Evolutionary conservation across 2,888 invertebrate genomes (phyloP), one percentile per base, ranked within the genome.

Genomic region (Sinotaia quadrata): DNA sequence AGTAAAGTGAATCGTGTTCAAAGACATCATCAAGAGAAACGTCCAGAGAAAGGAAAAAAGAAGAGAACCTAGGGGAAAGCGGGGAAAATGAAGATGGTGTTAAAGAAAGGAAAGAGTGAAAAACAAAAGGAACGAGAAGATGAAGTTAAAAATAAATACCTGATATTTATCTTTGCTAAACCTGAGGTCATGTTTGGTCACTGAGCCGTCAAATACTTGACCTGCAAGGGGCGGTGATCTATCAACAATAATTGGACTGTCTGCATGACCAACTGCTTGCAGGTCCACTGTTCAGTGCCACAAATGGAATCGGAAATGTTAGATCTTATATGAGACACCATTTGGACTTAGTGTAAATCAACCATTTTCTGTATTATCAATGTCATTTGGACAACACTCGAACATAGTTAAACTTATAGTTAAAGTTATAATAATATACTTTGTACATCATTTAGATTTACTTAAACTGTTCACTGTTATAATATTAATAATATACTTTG

Each of bases 181-280:
- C 33, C 57, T 51, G 33, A 79, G 68, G 36, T 81, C 81, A 18
- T 68, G 70, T 31, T 68, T 69, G 58, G 54, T 56, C 15, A 75
- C 29, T 2, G 68, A 49, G 2, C 81, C 80, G 69, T 83, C 83
- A 68, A 67, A 72, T 8, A 82, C 81, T 2, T 24, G 29, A 12
- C 83, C 83, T 37, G 78, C 68, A 24, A 73, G 15, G 4, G 83
- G 83, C 18, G 78, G 75, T 10, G 76, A 71, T 2, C 62, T 72
- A 63, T 83, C 83, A 21, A 83, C 74, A 47, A 83, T 74, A 24
- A 83, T 77, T 0, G 83, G 76, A n/a, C 72, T 72, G 24, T 76
- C 68, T 15, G 81, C 78, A 18, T 74, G 67, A 2, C 74, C 78
- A 4, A 77, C 71, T 0, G 74, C 73, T 47, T 74, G 69, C 21